Evolutionary conservation across 2,888 invertebrate species (phyloP).

Genomic region (Archips xylosteana): DNA sequence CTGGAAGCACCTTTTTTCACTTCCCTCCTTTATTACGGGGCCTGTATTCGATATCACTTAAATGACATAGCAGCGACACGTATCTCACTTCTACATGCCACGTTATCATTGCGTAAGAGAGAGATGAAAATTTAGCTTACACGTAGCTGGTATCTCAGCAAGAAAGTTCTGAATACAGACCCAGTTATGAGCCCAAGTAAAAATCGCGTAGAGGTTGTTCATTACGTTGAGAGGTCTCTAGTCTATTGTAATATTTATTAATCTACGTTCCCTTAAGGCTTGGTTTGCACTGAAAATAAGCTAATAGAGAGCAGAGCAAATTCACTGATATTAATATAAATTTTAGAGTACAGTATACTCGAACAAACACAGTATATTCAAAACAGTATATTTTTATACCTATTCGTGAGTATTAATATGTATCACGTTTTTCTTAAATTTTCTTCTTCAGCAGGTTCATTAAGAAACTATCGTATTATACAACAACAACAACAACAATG

Average conservation of each 20-base stretch:
- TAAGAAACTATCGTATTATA: too few relatives aligned
- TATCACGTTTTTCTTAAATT: too few relatives aligned
- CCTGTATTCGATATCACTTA: not conserved
- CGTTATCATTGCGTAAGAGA: not conserved
- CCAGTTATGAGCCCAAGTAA: not conserved
- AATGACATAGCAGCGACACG: not conserved
- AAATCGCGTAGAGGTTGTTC: slow-evolving; percentile 29
- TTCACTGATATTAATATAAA: not conserved
- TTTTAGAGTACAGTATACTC: too few relatives aligned
- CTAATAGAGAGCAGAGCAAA: not conserved
- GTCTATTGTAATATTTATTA: slow-evolving; percentile 12
- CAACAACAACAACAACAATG: too few relatives aligned
- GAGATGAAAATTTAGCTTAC: not conserved
- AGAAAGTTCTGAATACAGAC: not conserved
- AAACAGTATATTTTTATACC: too few relatives aligned
- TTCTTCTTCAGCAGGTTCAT: too few relatives aligned
- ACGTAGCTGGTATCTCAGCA: not conserved
- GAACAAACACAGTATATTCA: too few relatives aligned
- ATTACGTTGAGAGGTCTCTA: slow-evolving; percentile 25
- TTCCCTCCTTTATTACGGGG: slow-evolving; percentile 9
- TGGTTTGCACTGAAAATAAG: slow-evolving; percentile 9
- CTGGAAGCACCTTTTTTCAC: not conserved
- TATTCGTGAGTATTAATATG: too few relatives aligned
- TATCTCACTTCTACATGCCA: not conserved
- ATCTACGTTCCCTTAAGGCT: slow-evolving; percentile 16